Conservation (phyloP, 2,888 invertebrate species). For the Gymnosoma rotundatum region DNA sequence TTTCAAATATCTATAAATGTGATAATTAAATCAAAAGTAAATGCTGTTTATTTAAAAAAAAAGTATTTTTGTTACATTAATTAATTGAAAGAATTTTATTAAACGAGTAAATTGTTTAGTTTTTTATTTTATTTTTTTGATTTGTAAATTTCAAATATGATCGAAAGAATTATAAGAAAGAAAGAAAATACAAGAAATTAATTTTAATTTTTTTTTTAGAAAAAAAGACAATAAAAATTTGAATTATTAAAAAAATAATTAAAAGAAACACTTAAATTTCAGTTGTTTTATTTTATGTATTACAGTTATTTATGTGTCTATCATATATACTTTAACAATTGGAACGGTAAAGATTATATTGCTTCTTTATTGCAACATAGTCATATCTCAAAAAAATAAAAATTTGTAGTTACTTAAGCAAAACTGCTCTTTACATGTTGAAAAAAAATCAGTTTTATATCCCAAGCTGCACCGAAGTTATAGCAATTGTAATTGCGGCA, state of each 20-base stretch:
- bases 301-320: neutral
- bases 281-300: conserved; percentile 37
- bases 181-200: conserved; percentile 22
- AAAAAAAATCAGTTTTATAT: no score
- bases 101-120: neutral
- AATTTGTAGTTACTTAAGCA: no score
- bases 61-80: conserved; percentile 5
- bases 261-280: conserved; percentile 18
- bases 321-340: no score
- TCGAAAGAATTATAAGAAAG: conserved; percentile 30
- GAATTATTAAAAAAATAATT: conserved; percentile 10
- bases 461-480: no score
- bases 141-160: conserved; percentile 14
- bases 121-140: conserved; percentile 2
- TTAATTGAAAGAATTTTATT: neutral
- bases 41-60: conserved; percentile 34
- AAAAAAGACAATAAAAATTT: conserved; percentile 33
- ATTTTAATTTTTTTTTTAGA: conserved; percentile 1
- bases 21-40: conserved; percentile 51
- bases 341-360: no score
- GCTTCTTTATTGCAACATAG: no score
- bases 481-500: no score
- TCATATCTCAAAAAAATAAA: no score
- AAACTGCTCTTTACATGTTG: no score
- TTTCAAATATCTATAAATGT: conserved; percentile 44